phyloP scores from a whole-genome alignment of 2,888 invertebrate genomes.

The Nebria brevicollis region DNA sequence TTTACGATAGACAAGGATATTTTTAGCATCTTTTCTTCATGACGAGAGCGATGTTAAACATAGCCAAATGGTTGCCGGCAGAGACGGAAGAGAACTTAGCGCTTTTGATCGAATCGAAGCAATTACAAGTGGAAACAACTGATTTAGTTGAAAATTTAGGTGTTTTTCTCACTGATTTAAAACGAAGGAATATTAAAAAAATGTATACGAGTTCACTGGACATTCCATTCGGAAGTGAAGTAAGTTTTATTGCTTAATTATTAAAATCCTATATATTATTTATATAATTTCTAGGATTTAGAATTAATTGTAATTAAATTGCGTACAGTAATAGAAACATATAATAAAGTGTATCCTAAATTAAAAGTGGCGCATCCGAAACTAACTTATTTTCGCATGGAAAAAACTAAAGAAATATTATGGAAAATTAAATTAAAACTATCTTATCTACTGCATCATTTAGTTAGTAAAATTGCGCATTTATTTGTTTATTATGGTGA shows the following conservation, averaged over 20 bases:
- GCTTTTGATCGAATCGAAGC: slow-evolving; percentile 65
- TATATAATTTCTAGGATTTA: slow-evolving; percentile 65
- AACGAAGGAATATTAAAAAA: slow-evolving; percentile 53
- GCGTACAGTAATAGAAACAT: slow-evolving; percentile 66
- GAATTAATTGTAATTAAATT: slow-evolving; percentile 68
- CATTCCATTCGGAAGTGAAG: slow-evolving; percentile 55
- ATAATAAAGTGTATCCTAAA: slow-evolving; percentile 66
- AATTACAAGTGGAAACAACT: slow-evolving; percentile 65
- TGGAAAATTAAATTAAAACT: slow-evolving; percentile 68
- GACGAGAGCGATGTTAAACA: slow-evolving; percentile 60
- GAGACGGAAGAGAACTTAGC: slow-evolving; percentile 66
- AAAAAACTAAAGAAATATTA: slow-evolving; percentile 65
- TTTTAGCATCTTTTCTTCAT: slow-evolving; percentile 52
- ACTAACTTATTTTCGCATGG: slow-evolving; percentile 58
- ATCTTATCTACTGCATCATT: slow-evolving; percentile 66
- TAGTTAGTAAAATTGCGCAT: slow-evolving; percentile 68
- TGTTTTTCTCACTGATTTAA: slow-evolving; percentile 66
- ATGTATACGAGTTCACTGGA: slow-evolving; percentile 51
- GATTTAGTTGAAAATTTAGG: slow-evolving; percentile 57
- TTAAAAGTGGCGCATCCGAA: slow-evolving; percentile 57
- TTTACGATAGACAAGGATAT: slow-evolving; percentile 22
- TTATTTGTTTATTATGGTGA: slow-evolving; percentile 70
- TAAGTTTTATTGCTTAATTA: slow-evolving; percentile 52
- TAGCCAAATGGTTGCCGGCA: slow-evolving; percentile 67
- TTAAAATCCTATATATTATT: slow-evolving; percentile 33